These are phyloP conservation scores for Lasioglossum oenotherae DNA, from an alignment of 2,888 invertebrate species.

Conservation along the genomic window DNA sequence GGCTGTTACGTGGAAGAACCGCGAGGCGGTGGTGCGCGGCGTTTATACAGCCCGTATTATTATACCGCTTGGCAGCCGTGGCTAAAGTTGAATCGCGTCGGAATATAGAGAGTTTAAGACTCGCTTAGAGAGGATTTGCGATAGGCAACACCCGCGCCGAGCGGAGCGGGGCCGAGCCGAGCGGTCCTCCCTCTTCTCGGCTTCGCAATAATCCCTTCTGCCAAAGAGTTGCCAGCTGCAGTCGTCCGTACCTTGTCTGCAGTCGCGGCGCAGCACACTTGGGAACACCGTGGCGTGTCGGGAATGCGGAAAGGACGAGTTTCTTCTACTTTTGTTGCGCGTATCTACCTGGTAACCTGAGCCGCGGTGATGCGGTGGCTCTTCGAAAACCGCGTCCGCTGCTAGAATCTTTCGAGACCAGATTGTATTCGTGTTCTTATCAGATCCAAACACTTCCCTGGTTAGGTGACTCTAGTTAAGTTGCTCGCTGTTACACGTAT, in stretches of 20 bases:
- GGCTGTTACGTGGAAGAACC: constrained; percentile 32
- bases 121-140: constrained; percentile 57
- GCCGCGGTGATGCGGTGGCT: constrained; percentile 66
- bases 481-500: constrained; percentile 16
- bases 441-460: constrained; percentile 61
- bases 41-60: constrained; percentile 45
- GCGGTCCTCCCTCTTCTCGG: constrained; percentile 27
- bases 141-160: constrained; percentile 62
- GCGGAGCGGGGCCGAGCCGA: background rate
- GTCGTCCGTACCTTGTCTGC: constrained; percentile 56
- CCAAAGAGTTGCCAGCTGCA: constrained; percentile 65
- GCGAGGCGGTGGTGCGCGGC: constrained; percentile 1
- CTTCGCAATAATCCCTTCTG: constrained; percentile 62
- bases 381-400: constrained; percentile 67
- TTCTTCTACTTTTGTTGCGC: constrained; percentile 74
- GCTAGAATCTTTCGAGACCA: constrained; percentile 62
- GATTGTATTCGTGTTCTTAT: constrained; percentile 67
- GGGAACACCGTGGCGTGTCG: constrained; percentile 66
- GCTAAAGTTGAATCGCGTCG: constrained; percentile 53
- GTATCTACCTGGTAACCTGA: constrained; percentile 64
- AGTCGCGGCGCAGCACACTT: constrained; percentile 58
- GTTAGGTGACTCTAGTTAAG: constrained; percentile 43
- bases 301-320: constrained; percentile 75
- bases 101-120: constrained; percentile 60
- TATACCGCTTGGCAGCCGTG: constrained; percentile 26